Evolutionary conservation across 1,140 invertebrate genomes (phyloP).

Genomic region (Atta cephalotes): DNA sequence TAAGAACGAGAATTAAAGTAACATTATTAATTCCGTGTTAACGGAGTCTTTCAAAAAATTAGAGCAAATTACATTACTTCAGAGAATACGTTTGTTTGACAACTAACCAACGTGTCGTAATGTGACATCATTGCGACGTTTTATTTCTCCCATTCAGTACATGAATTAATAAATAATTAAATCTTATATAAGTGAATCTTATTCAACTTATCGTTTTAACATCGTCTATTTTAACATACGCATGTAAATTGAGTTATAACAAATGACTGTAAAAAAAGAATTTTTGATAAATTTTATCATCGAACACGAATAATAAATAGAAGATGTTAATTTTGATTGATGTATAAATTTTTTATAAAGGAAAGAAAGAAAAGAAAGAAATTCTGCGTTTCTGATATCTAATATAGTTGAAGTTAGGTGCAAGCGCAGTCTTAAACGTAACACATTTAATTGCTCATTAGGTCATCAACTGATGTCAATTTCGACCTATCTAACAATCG

Average conservation of each 20-base stretch:
- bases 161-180: not conserved
- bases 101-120: conserved; percentile 2
- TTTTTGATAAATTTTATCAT: not conserved
- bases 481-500: not conserved
- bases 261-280: not conserved
- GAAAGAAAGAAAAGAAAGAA: no score
- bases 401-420: not conserved
- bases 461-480: conserved; percentile 20
- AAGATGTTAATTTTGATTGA: not conserved
- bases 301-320: no score
- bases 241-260: not conserved
- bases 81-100: not conserved
- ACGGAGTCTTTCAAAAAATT: not conserved
- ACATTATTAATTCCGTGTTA: not conserved
- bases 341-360: not conserved
- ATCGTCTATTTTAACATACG: not conserved
- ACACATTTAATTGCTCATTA: conserved; percentile 13
- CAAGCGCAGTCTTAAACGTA: not conserved
- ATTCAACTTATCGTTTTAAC: not conserved
- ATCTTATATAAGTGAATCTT: not conserved
- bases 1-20: not conserved
- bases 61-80: not conserved
- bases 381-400: not conserved
- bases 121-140: not conserved
- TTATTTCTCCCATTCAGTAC: not conserved